Percentiles rank a stretch among this genome's conserved stretches.
Conservation (phyloP, 2,888 invertebrate genomes). For the Leucoptera coffeella region DNA sequence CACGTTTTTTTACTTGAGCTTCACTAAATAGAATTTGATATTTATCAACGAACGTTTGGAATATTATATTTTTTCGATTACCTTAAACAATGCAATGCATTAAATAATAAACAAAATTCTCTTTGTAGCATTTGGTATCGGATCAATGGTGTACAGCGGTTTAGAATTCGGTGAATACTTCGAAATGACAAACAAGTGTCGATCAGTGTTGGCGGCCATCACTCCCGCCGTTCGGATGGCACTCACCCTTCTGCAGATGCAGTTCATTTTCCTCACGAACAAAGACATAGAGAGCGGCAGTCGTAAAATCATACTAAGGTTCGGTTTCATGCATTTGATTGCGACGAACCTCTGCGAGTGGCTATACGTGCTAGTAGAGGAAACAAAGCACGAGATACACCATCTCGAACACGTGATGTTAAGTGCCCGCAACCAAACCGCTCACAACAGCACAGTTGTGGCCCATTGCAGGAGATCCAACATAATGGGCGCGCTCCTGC, state of each 20-base stretch:
- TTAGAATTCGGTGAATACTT: constrained; percentile 71
- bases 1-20: no score
- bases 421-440: constrained; percentile 8
- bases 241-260: constrained; percentile 84
- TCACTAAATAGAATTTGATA: no score
- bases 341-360: constrained; percentile 92
- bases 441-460: constrained; percentile 12
- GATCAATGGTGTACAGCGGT: constrained; percentile 67
- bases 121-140: constrained; percentile 47
- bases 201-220: constrained; percentile 62
- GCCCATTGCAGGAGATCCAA: constrained; percentile 52
- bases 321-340: constrained; percentile 92
- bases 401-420: constrained; percentile 55
- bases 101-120: constrained; percentile 1
- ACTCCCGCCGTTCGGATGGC: constrained; percentile 77
- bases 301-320: constrained; percentile 68
- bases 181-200: constrained; percentile 62
- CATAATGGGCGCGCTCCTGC: constrained; percentile 65
- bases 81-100: no score
- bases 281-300: constrained; percentile 59
- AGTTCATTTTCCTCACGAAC: constrained; percentile 89
- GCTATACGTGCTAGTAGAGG: constrained; percentile 81
- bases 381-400: constrained; percentile 82
- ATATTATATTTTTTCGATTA: no score
- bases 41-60: no score